phyloP scores from a whole-genome alignment of 2,888 invertebrate genomes.

The Plutella xylostella region DNA sequence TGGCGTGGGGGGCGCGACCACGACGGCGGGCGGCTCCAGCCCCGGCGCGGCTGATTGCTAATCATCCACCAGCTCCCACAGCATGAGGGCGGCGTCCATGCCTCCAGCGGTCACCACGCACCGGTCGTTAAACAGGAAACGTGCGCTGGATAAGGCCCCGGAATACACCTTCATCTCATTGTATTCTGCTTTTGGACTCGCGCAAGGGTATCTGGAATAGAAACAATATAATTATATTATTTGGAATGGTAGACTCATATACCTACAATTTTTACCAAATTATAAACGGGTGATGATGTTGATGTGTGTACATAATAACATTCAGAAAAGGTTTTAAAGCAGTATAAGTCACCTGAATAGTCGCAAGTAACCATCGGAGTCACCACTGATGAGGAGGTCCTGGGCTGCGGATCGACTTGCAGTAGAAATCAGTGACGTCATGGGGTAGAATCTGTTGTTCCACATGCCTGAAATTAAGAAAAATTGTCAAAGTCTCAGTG shows the following conservation, averaged over 20 bases:
- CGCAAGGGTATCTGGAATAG: slow-evolving; percentile 82
- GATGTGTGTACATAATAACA: too few species aligned
- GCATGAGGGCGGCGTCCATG: slow-evolving; percentile 88
- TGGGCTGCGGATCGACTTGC: slow-evolving; percentile 86
- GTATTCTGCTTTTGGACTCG: slow-evolving; percentile 88
- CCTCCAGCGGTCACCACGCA: slow-evolving; percentile 89
- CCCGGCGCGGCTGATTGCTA: slow-evolving; percentile 62
- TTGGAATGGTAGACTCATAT: not conserved
- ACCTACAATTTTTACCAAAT: too few species aligned
- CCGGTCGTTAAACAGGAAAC: slow-evolving; percentile 89
- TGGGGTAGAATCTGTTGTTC: slow-evolving; percentile 90
- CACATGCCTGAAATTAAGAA: slow-evolving; percentile 76
- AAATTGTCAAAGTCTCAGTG: too few species aligned
- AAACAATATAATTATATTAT: slow-evolving; percentile 15
- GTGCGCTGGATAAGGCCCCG: slow-evolving; percentile 80
- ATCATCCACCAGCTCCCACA: slow-evolving; percentile 90
- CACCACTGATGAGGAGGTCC: slow-evolving; percentile 86
- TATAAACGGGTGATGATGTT: too few species aligned
- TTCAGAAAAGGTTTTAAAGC: too few species aligned
- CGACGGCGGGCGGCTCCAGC: slow-evolving; percentile 41
- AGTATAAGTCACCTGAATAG: slow-evolving; percentile 86
- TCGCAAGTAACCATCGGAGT: slow-evolving; percentile 89
- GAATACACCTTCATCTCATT: slow-evolving; percentile 91
- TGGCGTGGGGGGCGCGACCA: slow-evolving; percentile 52
- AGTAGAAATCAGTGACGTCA: slow-evolving; percentile 84